phyloP scores from a whole-genome alignment of 2,888 invertebrate genomes.

The Epicampocera succincta region DNA sequence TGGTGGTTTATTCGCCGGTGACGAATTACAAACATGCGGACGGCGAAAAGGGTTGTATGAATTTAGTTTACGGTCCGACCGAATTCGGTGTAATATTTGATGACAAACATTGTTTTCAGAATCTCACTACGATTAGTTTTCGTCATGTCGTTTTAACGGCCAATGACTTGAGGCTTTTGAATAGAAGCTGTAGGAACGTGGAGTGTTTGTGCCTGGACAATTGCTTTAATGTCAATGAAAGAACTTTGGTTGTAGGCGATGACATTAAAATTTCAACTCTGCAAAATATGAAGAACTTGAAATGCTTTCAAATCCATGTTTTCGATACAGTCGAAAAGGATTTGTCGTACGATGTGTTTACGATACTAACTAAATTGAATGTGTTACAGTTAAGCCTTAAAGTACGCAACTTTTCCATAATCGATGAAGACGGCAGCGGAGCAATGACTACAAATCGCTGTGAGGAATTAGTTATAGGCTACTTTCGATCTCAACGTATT shows the following conservation, averaged over 20 bases:
- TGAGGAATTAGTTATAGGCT: conserved; percentile 51
- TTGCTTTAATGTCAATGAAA: conserved; percentile 51
- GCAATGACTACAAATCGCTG: conserved; percentile 4
- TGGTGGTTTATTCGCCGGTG: conserved; percentile 33
- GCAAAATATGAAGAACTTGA: conserved; percentile 35
- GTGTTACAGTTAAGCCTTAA: conserved; percentile 30
- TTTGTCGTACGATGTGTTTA: conserved; percentile 46
- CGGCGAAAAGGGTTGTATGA: not conserved
- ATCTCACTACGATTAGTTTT: conserved; percentile 47
- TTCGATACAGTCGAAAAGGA: conserved; percentile 45
- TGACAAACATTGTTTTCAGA: conserved; percentile 30
- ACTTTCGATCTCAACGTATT: conserved; percentile 58
- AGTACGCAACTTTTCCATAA: conserved; percentile 49
- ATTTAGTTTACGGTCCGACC: conserved; percentile 15
- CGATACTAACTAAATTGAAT: conserved; percentile 37
- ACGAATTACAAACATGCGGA: conserved; percentile 10
- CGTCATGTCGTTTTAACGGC: conserved; percentile 36
- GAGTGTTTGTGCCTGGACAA: conserved; percentile 47
- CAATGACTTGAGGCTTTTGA: conserved; percentile 48
- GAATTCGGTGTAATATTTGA: conserved; percentile 46
- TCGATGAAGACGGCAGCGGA: conserved; percentile 32
- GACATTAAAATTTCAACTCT: conserved; percentile 45
- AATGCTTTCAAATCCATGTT: conserved; percentile 40
- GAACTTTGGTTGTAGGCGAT: conserved; percentile 32
- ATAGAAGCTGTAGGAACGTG: conserved; percentile 30